Evolutionary conservation across 2,797 vertebrate species (phyloP).

Genomic region (Xenentodon cancila): DNA sequence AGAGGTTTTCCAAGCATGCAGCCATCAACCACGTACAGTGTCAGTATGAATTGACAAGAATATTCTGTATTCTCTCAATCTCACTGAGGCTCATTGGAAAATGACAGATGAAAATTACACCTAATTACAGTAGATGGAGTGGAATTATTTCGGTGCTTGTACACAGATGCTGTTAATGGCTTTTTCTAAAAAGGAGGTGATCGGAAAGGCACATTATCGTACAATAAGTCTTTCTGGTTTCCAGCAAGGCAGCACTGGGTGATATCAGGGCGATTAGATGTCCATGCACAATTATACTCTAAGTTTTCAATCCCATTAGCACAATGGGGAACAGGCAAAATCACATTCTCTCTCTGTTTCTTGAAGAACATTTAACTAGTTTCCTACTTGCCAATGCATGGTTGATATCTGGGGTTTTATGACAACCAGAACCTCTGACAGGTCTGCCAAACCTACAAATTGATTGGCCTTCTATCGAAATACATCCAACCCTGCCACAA

Average conservation of each 20-base stretch:
- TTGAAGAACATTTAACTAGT: slow-evolving; percentile 1
- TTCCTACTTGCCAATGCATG: slow-evolving; percentile 44
- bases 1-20: no score
- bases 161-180: slow-evolving; percentile 71
- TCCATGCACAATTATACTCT: slow-evolving; percentile 25
- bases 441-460: slow-evolving; percentile 12
- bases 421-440: slow-evolving; percentile 11
- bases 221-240: slow-evolving; percentile 42
- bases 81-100: slow-evolving; percentile 28
- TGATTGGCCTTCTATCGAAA: slow-evolving; percentile 29
- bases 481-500: slow-evolving; percentile 21
- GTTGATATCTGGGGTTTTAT: no score
- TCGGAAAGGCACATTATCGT: slow-evolving; percentile 62
- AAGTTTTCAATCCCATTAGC: no score
- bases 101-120: slow-evolving; percentile 37
- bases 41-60: slow-evolving; percentile 9
- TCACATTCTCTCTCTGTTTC: no score
- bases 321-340: no score
- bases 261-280: slow-evolving; percentile 63
- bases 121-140: slow-evolving; percentile 48
- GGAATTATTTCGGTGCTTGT: slow-evolving; percentile 26
- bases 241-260: slow-evolving; percentile 31
- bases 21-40: no score
- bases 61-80: slow-evolving; percentile 1
- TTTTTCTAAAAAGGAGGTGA: slow-evolving; percentile 61